phyloP scores from a whole-genome alignment of 64 coral and sea anemone species.

The Montipora capricornis region DNA sequence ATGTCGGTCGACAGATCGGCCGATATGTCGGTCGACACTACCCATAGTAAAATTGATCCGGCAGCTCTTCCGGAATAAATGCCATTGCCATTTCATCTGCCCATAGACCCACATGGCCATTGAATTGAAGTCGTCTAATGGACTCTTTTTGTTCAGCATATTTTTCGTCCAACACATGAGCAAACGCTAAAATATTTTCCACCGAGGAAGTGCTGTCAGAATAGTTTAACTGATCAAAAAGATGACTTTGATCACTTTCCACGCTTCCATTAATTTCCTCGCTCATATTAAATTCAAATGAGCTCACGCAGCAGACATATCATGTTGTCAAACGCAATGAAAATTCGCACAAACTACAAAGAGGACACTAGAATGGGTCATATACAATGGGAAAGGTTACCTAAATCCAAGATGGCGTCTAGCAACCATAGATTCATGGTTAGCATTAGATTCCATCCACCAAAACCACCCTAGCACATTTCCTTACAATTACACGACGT shows the following conservation, averaged over 20 bases:
- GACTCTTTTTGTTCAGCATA: constrained; percentile 32
- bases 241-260: not conserved
- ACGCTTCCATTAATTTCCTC: not conserved
- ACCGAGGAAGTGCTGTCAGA: not conserved
- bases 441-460: too few relatives aligned
- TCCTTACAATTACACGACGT: too few relatives aligned
- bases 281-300: not conserved
- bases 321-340: not conserved
- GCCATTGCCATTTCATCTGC: constrained; percentile 39
- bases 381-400: not conserved
- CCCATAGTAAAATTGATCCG: too few relatives aligned
- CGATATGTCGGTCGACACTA: too few relatives aligned
- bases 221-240: constrained; percentile 3
- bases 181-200: constrained; percentile 18
- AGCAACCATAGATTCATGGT: not conserved
- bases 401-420: not conserved
- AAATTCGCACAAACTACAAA: constrained; percentile 2
- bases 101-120: not conserved
- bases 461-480: too few relatives aligned
- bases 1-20: too few relatives aligned
- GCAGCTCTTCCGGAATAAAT: constrained; percentile 24
- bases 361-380: constrained; percentile 25
- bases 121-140: constrained; percentile 39
- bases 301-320: not conserved
- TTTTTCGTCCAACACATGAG: constrained; percentile 22